A percentile compares a stretch with the other conserved stretches of the same genome.
Evolutionary conservation across 2,888 invertebrate genomes (phyloP).

Genomic region (Cheilosia pagana): DNA sequence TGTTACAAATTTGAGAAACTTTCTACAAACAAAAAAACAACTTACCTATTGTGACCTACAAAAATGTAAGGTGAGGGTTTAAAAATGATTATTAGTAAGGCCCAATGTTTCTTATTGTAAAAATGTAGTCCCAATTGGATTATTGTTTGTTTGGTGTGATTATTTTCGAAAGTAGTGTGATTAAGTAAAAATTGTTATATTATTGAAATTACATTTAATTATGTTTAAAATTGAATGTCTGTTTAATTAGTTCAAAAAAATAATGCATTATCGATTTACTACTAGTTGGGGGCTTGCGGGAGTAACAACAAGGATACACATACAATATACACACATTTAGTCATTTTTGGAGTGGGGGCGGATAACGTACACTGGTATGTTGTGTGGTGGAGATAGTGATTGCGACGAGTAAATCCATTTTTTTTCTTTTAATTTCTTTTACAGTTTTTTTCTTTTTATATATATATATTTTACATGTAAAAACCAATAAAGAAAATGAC

Average conservation of each 20-base stretch:
- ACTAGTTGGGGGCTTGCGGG: slow-evolving; percentile 1
- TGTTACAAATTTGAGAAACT: too few relatives aligned
- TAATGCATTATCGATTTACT: slow-evolving; percentile 13
- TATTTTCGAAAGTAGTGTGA: slow-evolving; percentile 54
- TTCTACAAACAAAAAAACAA: too few relatives aligned
- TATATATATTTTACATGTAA: slow-evolving; percentile 59
- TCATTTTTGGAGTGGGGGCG: slow-evolving; percentile 33
- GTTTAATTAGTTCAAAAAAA: slow-evolving; percentile 11
- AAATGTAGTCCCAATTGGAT: slow-evolving; percentile 30
- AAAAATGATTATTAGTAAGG: too few relatives aligned
- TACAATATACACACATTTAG: slow-evolving; percentile 65
- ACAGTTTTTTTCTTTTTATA: slow-evolving; percentile 52
- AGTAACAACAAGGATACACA: slow-evolving; percentile 52
- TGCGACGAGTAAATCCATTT: slow-evolving; percentile 74
- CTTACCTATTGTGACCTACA: too few relatives aligned
- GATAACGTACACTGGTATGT: slow-evolving; percentile 66
- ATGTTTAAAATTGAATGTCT: slow-evolving; percentile 32
- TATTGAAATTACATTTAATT: slow-evolving; percentile 36
- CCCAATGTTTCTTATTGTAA: slow-evolving; percentile 8
- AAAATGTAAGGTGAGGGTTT: too few relatives aligned
- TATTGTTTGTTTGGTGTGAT: slow-evolving; percentile 43
- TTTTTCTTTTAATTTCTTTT: slow-evolving; percentile 73
- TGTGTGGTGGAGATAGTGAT: slow-evolving; percentile 68
- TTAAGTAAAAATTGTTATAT: slow-evolving; percentile 50
- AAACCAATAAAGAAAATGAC: slow-evolving; percentile 65